phyloP scores from a whole-genome alignment of 37 sponge, comb jelly and placozoan genomes.

The Ianthella basta region DNA sequence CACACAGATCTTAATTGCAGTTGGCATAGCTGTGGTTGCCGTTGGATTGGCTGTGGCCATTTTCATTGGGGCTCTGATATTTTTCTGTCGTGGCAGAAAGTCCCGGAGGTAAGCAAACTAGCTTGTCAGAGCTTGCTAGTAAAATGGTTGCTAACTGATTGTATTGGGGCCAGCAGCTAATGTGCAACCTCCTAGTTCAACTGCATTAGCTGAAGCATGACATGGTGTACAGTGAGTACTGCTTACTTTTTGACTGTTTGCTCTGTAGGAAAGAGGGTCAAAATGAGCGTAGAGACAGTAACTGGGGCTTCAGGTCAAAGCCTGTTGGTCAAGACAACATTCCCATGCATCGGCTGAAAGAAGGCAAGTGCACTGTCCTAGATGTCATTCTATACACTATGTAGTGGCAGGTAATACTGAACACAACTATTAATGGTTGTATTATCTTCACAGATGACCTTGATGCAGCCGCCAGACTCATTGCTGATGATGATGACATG shows the following conservation, averaged over 20 bases:
- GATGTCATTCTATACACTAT: too few relatives aligned
- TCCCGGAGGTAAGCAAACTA: too few relatives aligned
- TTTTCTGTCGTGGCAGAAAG: neutral
- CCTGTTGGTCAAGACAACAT: slow-evolving; percentile 33
- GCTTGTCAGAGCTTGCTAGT: too few relatives aligned
- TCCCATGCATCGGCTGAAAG: neutral
- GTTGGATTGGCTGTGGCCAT: neutral
- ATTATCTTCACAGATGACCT: neutral
- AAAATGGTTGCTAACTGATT: too few relatives aligned
- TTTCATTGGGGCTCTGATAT: neutral
- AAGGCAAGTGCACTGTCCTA: too few relatives aligned
- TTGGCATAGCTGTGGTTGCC: neutral
- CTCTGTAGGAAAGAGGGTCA: neutral
- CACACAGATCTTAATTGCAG: neutral
- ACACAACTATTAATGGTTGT: too few relatives aligned
- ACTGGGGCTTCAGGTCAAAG: slow-evolving; percentile 24
- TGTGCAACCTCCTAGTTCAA: too few relatives aligned
- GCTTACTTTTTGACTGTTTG: too few relatives aligned
- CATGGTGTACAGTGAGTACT: too few relatives aligned
- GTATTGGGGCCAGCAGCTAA: too few relatives aligned
- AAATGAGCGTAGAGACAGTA: neutral
- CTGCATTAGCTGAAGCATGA: too few relatives aligned
- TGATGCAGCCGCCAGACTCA: slow-evolving; percentile 46
- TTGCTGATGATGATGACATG: slow-evolving; percentile 62
- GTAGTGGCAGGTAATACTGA: too few relatives aligned